Evolutionary conservation across 2,888 invertebrate species (phyloP), one percentile per base, ranked within the genome.

Genomic region (Elmis aenea): DNA sequence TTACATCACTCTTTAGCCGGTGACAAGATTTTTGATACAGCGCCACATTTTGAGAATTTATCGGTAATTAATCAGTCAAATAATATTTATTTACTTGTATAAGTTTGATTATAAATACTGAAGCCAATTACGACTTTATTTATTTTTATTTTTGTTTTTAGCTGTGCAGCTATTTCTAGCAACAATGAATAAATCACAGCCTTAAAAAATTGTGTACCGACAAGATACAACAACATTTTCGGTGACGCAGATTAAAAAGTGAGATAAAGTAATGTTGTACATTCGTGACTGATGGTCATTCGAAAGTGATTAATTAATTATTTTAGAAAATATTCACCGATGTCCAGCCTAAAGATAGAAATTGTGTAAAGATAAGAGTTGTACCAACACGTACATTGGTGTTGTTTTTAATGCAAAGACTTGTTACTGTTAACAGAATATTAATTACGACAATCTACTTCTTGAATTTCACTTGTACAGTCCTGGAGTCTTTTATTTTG

Each of bases 231-330:
- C n/a, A n/a, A n/a, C n/a, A n/a, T 18, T 33, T 33, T 23, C 18
- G 29, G 34, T 30, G 26, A 39, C 14, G 30, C 33, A 25, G 39
- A 39, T 39, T 34, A 34, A 39, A 38, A 21, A 10, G 12, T 31
- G 11, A 24, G 37, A 41, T 41, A 41, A 28, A 20, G 28, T 22
- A 38, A 38, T 42, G 38, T 38, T 39, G 45, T 39, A 38, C 46
- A 46, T 48, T 48, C 27, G 43, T 47, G 47, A 50, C 38, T 47
- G 46, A 50, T 50, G 43, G 34, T 47, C 45, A 38, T 36, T 38
- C 34, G 38, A 13, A 35, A 33, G 31, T 45, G 47, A 47, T 50
- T 50, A 50, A 50, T 50, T 50, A 45, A 43, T 50, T 49, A 45
- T 45, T 43, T 46, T 33, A 37, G 43, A 47, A 42, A 46, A 46